A percentile compares a stretch with the other conserved stretches of the same genome.
These are phyloP conservation scores for Willisornis vidua DNA, from an alignment of 2,113 vertebrate species.

Conservation along the genomic window DNA sequence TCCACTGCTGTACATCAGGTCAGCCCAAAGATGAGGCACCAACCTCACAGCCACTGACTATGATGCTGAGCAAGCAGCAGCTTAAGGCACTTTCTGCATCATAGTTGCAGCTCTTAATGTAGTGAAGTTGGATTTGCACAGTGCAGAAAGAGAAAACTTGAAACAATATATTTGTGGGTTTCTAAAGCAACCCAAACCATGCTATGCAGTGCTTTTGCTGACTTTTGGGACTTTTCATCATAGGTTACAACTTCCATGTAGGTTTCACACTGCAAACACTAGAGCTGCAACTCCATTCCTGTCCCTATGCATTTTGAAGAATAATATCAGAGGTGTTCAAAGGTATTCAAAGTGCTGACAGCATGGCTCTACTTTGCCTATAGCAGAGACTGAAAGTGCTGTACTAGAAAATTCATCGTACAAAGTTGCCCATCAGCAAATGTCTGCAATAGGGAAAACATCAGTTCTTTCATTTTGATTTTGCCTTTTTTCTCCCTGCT, in stretches of 20 bases:
- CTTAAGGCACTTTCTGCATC: not conserved
- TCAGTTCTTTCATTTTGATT: not conserved
- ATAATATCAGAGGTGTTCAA: not conserved
- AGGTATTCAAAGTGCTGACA: not conserved
- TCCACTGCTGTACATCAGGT: not conserved
- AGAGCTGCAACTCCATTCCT: not conserved
- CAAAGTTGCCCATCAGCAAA: not conserved
- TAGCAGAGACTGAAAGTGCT: not conserved
- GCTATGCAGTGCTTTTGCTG: not conserved
- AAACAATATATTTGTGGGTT: not conserved
- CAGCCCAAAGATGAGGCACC: not conserved
- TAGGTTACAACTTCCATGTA: not conserved
- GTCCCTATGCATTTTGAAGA: not conserved
- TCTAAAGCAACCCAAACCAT: not conserved
- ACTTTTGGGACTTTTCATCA: not conserved
- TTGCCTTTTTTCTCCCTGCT: rapidly evolving
- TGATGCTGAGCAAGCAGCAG: not conserved
- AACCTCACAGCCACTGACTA: not conserved
- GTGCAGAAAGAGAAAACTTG: not conserved
- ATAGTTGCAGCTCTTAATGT: not conserved
- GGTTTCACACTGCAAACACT: not conserved
- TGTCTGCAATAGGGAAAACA: not conserved
- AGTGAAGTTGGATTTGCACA: not conserved
- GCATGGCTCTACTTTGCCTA: not conserved
- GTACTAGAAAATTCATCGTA: not conserved